Base-by-base conservation (phyloP, 2,888 invertebrate genomes). In the Napeogenes sylphis region DNA sequence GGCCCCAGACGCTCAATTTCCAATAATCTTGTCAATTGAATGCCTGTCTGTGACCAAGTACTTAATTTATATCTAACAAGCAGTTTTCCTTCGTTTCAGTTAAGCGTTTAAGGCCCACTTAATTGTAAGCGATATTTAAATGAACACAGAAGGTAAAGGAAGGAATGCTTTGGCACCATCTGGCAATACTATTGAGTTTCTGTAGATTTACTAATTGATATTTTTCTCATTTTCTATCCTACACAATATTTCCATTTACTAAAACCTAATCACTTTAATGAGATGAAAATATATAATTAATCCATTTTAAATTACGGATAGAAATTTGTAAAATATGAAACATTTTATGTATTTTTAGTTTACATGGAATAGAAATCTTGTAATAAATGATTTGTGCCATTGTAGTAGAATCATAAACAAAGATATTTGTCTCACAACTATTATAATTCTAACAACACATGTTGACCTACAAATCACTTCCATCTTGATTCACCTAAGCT, bases 131-230 rank as follows among this genome's bases (percentile, higher is more conserved):
- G 63, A 53, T 65, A 63, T 57, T 62, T 66, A 68, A 62, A 67
- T 70, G 68, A 68, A 70, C 67, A 68, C 70, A 63, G 66, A 68
- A 64, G 65, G 68, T 64, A 64, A 66, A 64, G 70, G 70, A 68
- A 68, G 68, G 70, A 70, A 67, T 69, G 63, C 63, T 71, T 70
- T 71, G 70, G 70, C 70, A 71, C 71, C 67, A 68, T 70, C 70
- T 67, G 70, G 68, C 68, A 70, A 68, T 66, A 63, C 67, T 71
- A 67, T 68, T 70, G 68, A 60, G 55, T 64, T 59, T 58, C 60
- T 54, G 54, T 56, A 68, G 58, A 61, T 68, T 61, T 65, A 51
- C 68, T 68, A 67, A 63, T 60, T 66, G 45, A 62, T 66, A 63
- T 62, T 65, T 56, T 66, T 64, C 63, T 66, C 66, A 61, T 62